Evolutionary conservation across 92 coral and sea anemone species (phyloP), one percentile per base, ranked within the genome.

Genomic region (Parazoanthus swiftii): DNA sequence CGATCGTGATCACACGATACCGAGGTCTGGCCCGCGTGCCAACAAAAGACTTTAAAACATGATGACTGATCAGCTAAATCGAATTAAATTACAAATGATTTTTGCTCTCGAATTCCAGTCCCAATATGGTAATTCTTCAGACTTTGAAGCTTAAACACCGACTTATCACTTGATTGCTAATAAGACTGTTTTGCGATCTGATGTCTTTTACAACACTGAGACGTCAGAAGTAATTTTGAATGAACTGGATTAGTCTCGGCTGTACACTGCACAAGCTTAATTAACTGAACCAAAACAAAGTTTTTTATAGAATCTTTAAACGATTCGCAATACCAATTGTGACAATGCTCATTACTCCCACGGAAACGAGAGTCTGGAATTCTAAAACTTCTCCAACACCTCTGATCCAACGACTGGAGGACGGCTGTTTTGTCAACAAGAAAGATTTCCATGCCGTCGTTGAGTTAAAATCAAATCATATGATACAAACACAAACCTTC

Each of bases 51-150:
- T 29, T 29, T 29, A 29, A 29, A 29, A 29, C 15, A 5, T 56
- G 51, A 11, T 33, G 50, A 11, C 36, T 81, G 77, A 68, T 23
- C 35, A 67, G 54, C 43, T 6, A 84, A 84, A 50, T 46, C 65
- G 77, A 23, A 71, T 70, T 79, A 44, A 70, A 33, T 72, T 73
- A 70, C 78, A 36, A 35, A 29, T 46, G 67, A n/a, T 35, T 84
- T 39, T 29, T 70, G 68, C 79, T 71, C 15, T 20, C 44, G 14
- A 70, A 84, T 84, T 84, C 79, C 78, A 26, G 65, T 71, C 87
- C 87, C 87, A 84, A 84, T 84, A 84, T 71, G 87, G 87, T 15
- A 46, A 84, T 84, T 26, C 14, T 42, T 46, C 43, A 44, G n/a
- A 43, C 5, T 84, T 18, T 3, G 6, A 35, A 43, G 13, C 5